Evolutionary conservation across 2,113 vertebrate species (phyloP).

Genomic region (Brachypteracias leptosomus): DNA sequence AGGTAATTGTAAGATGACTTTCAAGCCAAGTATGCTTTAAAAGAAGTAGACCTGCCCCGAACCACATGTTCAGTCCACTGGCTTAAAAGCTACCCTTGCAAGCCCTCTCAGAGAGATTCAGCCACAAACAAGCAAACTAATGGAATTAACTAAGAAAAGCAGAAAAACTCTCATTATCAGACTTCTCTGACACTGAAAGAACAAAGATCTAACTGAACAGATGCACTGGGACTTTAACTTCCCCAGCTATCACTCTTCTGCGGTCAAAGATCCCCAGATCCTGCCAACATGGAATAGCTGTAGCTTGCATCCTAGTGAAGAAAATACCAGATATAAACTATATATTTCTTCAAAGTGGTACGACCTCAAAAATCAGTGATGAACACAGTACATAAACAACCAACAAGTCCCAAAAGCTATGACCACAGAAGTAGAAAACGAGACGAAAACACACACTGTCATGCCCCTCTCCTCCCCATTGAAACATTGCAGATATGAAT

Average conservation of each 20-base stretch:
- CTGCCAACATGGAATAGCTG: neutral
- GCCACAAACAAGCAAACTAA: neutral
- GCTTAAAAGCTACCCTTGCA: neutral
- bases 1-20: neutral
- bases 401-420: constrained; percentile 15
- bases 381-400: neutral
- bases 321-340: neutral
- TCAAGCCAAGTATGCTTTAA: neutral
- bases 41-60: neutral
- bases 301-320: neutral
- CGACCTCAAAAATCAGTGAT: neutral
- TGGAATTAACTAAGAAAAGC: neutral
- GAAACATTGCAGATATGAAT: constrained; percentile 10
- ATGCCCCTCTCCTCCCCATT: neutral
- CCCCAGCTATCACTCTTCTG: neutral
- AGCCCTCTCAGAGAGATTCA: neutral
- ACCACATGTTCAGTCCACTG: neutral
- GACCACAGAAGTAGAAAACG: constrained; percentile 48
- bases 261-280: neutral
- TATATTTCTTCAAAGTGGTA: neutral
- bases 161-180: neutral
- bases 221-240: neutral
- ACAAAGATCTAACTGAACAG: neutral
- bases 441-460: constrained; percentile 8
- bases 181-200: neutral